Conservation (phyloP, 2,113 vertebrate genomes). For the Asarcornis scutulata region DNA sequence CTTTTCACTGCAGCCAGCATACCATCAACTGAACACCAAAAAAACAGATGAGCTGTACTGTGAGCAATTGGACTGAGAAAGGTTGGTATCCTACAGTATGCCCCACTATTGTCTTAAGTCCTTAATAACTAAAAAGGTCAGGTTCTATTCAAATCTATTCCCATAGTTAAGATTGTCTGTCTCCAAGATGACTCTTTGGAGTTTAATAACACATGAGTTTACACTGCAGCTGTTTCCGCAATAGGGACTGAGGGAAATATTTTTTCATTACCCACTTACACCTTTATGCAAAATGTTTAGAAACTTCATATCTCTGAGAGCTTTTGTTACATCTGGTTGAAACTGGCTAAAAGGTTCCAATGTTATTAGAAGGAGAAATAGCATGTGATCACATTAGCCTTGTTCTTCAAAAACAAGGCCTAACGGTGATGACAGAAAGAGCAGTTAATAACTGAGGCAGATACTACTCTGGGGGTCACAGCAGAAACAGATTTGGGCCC, state of each 20-base stretch:
- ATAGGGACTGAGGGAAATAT: not conserved
- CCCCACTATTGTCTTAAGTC: not conserved
- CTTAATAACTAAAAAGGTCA: not conserved
- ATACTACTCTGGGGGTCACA: not conserved
- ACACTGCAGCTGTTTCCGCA: not conserved
- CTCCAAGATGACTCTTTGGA: not conserved
- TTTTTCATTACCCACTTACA: not conserved
- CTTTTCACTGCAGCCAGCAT: not conserved
- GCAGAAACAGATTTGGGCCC: not conserved
- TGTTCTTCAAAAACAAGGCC: not conserved
- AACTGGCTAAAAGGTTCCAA: not conserved
- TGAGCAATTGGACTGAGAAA: not conserved
- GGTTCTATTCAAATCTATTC: not conserved
- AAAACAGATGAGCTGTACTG: not conserved
- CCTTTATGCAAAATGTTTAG: not conserved
- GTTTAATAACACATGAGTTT: not conserved
- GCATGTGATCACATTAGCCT: not conserved
- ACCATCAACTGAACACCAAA: not conserved
- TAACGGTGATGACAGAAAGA: not conserved
- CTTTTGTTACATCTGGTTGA: not conserved
- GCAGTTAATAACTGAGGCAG: not conserved
- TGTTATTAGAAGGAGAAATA: not conserved
- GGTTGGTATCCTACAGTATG: not conserved
- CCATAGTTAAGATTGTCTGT: not conserved
- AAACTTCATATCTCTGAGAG: not conserved